A percentile compares a stretch with the other conserved stretches of the same genome.
phyloP scores from a whole-genome alignment of 2,888 invertebrate species.

The Hydrotaea cyrtoneurina region DNA sequence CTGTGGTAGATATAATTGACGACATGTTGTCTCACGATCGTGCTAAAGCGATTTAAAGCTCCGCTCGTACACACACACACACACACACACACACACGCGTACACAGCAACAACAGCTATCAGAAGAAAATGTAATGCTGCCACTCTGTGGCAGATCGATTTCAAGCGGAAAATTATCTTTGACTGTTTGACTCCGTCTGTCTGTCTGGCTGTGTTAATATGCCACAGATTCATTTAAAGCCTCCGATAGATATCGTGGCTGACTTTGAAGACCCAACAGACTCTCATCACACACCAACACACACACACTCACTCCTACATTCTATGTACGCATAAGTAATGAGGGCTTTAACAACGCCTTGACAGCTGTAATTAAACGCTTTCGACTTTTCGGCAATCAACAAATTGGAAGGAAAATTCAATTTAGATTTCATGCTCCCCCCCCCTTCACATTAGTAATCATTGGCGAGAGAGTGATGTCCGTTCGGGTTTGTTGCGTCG shows the following conservation, averaged over 20 bases:
- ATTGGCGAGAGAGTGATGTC: background rate
- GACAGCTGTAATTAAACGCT: slow-evolving; percentile 62
- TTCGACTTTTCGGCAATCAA: slow-evolving; percentile 44
- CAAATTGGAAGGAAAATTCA: slow-evolving; percentile 48
- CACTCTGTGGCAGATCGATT: slow-evolving; percentile 60
- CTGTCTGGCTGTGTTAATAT: slow-evolving; percentile 57
- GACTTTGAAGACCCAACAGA: slow-evolving; percentile 22
- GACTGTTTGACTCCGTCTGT: slow-evolving; percentile 65
- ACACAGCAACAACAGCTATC: background rate
- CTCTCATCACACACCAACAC: background rate
- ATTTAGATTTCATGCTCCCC: background rate
- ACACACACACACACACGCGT: background rate
- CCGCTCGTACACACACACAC: slow-evolving; percentile 24
- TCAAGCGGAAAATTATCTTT: slow-evolving; percentile 68
- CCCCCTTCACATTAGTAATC: background rate
- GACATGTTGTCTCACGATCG: slow-evolving; percentile 79
- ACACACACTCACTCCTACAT: background rate
- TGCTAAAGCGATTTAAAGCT: slow-evolving; percentile 77
- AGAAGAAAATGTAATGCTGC: slow-evolving; percentile 72
- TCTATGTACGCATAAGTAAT: slow-evolving; percentile 36
- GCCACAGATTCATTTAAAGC: slow-evolving; percentile 52
- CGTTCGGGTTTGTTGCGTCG: background rate
- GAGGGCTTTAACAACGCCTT: slow-evolving; percentile 58
- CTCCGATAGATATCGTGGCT: slow-evolving; percentile 23
- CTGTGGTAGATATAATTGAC: slow-evolving; percentile 77